These are phyloP conservation scores for Melieria omissa DNA, from an alignment of 2,888 invertebrate genomes.

Conservation along the genomic window DNA sequence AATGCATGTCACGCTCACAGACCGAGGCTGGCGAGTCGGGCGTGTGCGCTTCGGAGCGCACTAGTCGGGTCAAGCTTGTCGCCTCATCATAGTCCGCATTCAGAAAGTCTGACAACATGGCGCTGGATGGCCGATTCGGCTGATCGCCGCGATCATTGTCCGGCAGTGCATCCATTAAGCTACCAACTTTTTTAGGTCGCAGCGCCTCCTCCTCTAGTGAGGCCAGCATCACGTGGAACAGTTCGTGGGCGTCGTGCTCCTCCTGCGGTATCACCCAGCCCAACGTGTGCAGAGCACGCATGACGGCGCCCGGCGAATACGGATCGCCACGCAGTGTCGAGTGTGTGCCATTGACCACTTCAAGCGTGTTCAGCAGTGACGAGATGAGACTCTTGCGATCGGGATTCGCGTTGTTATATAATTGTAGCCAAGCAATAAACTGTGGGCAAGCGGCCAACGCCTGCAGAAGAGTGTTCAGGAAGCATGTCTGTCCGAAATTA, in stretches of 20 bases:
- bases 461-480: conserved; percentile 90
- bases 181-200: conserved; percentile 69
- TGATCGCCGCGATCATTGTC: conserved; percentile 68
- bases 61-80: conserved; percentile 62
- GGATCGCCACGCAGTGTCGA: conserved; percentile 72
- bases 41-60: conserved; percentile 65
- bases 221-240: conserved; percentile 88
- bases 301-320: conserved; percentile 75
- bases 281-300: conserved; percentile 77
- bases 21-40: conserved; percentile 67
- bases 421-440: conserved; percentile 84
- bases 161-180: conserved; percentile 78
- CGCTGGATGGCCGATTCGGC: conserved; percentile 69
- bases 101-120: conserved; percentile 66
- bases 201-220: conserved; percentile 87
- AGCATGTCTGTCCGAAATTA: conserved; percentile 93
- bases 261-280: conserved; percentile 93
- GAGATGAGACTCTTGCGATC: conserved; percentile 79
- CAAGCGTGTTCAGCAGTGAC: conserved; percentile 79
- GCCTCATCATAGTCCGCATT: conserved; percentile 66
- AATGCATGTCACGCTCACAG: conserved; percentile 60
- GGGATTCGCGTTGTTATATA: conserved; percentile 71
- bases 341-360: conserved; percentile 78
- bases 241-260: conserved; percentile 94
- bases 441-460: conserved; percentile 88